Base-by-base conservation (phyloP, 2,888 invertebrate species). In the Stenichneumon culpator region DNA sequence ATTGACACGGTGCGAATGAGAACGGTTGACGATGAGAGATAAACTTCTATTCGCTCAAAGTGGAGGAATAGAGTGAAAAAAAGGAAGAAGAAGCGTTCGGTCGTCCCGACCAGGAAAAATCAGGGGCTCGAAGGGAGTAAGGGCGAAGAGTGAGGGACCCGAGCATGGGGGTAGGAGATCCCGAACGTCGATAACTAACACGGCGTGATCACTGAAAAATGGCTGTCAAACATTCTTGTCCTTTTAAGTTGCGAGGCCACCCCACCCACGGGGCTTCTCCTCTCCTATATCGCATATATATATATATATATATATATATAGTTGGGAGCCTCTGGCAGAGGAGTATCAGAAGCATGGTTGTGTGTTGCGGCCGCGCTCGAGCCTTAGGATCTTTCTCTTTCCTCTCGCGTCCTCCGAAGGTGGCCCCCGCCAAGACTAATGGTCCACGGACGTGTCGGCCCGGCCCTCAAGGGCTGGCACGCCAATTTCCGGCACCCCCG, bases 191-290 rank as follows among this genome's bases (percentile, higher is more conserved):
- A 93, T 93, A 93, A 93, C 91, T 90, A 92, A 92, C 92, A 90
- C 90, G 90, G 90, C 90, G 91, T 92, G 93, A 93, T 93, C 92
- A 93, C 91, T 93, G 93, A 93, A 93, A 93, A 93, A 93, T 93
- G 92, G 92, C 93, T 93, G 93, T 93, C 93, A 93, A 93, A 93
- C 91, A 93, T 92, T 92, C 92, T 91, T 92, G 91, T 91, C 92
- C 92, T 92, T 92, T 93, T 92, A 91, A 92, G 90, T 92, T 90
- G 90, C 87, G 89, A 90, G 88, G 87, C 89, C 88, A 90, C 90
- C 91, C 91, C 90, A 90, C 90, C 91, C 90, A 91, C 83, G 74
- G 78, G 65, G 79, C 77, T 68, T 72, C 39, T 69, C 63, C 85
- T 16, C 50, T 74, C 81, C 52, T 32, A n/a, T 28, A 32, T 32